Percentiles rank a stretch among this genome's conserved stretches.
These are phyloP conservation scores for Amblyjoppa fuscipennis DNA, from an alignment of 2,888 invertebrate species.

Conservation along the genomic window DNA sequence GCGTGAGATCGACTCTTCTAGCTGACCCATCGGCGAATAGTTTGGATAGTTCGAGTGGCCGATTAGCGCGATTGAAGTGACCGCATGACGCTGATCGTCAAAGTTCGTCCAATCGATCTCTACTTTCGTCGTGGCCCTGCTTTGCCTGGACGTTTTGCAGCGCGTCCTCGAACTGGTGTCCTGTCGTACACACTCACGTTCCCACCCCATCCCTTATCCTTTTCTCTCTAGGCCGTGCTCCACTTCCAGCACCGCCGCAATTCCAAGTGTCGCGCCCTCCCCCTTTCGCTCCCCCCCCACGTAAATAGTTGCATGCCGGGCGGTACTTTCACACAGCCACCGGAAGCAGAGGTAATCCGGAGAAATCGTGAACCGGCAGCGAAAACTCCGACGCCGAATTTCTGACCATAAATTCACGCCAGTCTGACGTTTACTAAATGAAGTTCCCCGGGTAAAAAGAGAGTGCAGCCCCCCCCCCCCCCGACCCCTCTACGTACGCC, in stretches of 20 bases:
- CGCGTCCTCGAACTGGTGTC: constrained; percentile 34
- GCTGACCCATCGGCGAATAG: neutral
- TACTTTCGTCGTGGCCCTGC: neutral
- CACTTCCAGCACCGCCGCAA: constrained; percentile 56
- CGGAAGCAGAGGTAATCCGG: constrained; percentile 41
- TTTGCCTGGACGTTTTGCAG: constrained; percentile 24
- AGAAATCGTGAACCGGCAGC: constrained; percentile 61
- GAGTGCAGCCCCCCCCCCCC: constrained; percentile 33
- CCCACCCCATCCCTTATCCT: constrained; percentile 13
- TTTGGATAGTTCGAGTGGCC: constrained; percentile 30
- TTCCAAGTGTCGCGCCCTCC: constrained; percentile 57
- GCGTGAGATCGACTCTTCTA: neutral
- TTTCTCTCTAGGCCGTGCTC: constrained; percentile 52
- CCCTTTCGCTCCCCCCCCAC: neutral
- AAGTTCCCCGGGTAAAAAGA: constrained; percentile 62
- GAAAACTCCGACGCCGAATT: constrained; percentile 67
- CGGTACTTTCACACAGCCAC: constrained; percentile 61
- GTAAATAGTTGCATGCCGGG: constrained; percentile 68
- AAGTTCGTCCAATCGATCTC: constrained; percentile 26
- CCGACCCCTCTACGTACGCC: neutral
- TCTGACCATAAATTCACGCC: constrained; percentile 68
- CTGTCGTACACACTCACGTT: constrained; percentile 21
- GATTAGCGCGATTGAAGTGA: constrained; percentile 36
- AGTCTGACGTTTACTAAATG: constrained; percentile 67
- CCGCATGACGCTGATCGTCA: constrained; percentile 17